These are phyloP conservation scores for Zophobas atratus DNA, from an alignment of 1,140 invertebrate genomes.

Conservation along the genomic window DNA sequence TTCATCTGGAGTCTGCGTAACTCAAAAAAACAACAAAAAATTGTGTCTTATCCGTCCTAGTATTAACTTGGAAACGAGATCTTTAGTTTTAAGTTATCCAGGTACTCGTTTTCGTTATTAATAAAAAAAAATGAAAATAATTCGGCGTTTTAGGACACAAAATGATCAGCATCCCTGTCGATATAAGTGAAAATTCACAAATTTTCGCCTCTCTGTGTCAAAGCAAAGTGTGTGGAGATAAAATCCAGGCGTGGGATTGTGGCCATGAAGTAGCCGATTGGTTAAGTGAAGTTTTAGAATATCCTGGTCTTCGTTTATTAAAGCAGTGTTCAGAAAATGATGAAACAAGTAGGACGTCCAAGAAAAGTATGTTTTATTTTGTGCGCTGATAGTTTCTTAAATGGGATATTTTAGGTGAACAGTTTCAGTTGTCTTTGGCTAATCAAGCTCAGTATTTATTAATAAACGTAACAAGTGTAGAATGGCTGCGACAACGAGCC, in stretches of 20 bases:
- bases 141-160: conserved; percentile 18
- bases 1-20: conserved; percentile 83
- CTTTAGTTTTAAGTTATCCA: conserved; percentile 79
- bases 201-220: conserved; percentile 73
- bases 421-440: conserved; percentile 78
- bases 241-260: conserved; percentile 85
- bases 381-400: background rate
- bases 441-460: conserved; percentile 93
- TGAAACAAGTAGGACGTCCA: conserved; percentile 9
- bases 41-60: conserved; percentile 87
- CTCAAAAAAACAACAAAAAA: conserved; percentile 87
- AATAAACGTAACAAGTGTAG: conserved; percentile 83
- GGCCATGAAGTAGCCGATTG: conserved; percentile 84
- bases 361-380: background rate
- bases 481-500: conserved; percentile 78
- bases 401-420: conserved; percentile 62
- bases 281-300: conserved; percentile 78
- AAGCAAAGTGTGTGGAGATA: conserved; percentile 90
- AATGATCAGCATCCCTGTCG: background rate
- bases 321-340: conserved; percentile 70
- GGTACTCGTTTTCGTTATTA: conserved; percentile 68
- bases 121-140: too few relatives aligned
- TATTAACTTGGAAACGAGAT: conserved; percentile 75
- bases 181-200: background rate
- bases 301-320: conserved; percentile 79